Conservation (phyloP, 2,113 vertebrate genomes). For the Seriola dumerili region DNA sequence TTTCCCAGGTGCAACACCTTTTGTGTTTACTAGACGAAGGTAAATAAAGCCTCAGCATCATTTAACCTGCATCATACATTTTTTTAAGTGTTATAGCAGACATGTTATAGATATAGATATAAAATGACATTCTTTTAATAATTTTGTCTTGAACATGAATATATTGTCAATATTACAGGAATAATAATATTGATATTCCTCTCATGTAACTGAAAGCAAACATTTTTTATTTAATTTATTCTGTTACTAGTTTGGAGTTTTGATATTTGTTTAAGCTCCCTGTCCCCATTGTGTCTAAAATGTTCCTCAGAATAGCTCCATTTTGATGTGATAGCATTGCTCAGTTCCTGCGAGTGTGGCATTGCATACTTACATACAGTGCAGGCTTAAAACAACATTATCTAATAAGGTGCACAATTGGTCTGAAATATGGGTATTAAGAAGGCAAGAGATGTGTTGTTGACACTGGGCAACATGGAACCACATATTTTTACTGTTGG, state of each 20-base stretch:
- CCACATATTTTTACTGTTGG: conserved; percentile 5
- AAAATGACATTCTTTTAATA: not conserved
- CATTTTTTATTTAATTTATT: not conserved
- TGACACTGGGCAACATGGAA: too few species aligned
- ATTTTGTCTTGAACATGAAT: not conserved
- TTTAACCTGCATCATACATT: not conserved
- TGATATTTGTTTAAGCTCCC: too few species aligned
- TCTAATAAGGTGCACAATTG: not conserved
- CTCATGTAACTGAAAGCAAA: too few species aligned
- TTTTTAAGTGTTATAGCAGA: too few species aligned
- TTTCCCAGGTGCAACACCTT: conserved; percentile 87
- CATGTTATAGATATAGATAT: not conserved
- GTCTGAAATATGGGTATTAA: not conserved
- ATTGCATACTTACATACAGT: not conserved
- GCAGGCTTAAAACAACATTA: not conserved
- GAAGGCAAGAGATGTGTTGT: too few species aligned
- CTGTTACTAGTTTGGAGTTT: too few species aligned
- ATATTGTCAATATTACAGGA: not conserved
- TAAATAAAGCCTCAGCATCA: conserved; percentile 72
- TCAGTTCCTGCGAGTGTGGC: not conserved
- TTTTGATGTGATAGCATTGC: not conserved
- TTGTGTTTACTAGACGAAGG: conserved; percentile 94
- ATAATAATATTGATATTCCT: not conserved
- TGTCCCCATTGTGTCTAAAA: not conserved
- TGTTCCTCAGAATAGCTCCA: not conserved